These are phyloP conservation scores for Ditula angustiorana DNA, from an alignment of 2,888 invertebrate species.

Conservation along the genomic window DNA sequence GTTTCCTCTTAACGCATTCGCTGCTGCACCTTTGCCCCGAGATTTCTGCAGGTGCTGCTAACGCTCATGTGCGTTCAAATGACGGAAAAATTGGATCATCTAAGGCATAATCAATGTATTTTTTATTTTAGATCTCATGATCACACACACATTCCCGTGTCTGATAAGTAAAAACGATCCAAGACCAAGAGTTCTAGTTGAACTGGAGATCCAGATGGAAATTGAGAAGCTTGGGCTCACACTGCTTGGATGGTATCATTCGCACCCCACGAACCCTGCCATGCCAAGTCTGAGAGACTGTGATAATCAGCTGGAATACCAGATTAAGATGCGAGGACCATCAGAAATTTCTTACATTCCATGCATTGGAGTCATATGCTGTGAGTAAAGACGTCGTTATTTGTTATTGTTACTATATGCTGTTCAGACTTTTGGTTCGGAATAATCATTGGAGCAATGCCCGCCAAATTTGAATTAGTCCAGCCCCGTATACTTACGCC, in stretches of 20 bases:
- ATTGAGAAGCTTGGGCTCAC: slow-evolving; percentile 93
- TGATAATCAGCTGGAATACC: slow-evolving; percentile 97
- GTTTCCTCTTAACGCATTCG: too few relatives aligned
- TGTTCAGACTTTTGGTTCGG: too few relatives aligned
- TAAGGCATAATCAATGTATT: background rate
- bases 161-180: slow-evolving; percentile 92
- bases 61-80: too few relatives aligned
- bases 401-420: background rate
- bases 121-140: slow-evolving; percentile 89
- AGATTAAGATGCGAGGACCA: slow-evolving; percentile 96
- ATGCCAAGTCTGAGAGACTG: slow-evolving; percentile 95
- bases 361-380: slow-evolving; percentile 96
- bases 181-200: slow-evolving; percentile 90
- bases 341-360: slow-evolving; percentile 97
- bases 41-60: too few relatives aligned
- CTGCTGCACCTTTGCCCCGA: too few relatives aligned
- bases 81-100: too few relatives aligned
- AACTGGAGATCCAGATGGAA: slow-evolving; percentile 92
- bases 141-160: slow-evolving; percentile 96
- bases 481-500: too few relatives aligned
- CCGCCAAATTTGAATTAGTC: too few relatives aligned
- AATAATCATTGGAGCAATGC: too few relatives aligned
- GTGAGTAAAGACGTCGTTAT: slow-evolving; percentile 86
- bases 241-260: slow-evolving; percentile 98
- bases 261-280: slow-evolving; percentile 94